Conservation (phyloP, 2,888 invertebrate genomes). For the Formica aserva region DNA sequence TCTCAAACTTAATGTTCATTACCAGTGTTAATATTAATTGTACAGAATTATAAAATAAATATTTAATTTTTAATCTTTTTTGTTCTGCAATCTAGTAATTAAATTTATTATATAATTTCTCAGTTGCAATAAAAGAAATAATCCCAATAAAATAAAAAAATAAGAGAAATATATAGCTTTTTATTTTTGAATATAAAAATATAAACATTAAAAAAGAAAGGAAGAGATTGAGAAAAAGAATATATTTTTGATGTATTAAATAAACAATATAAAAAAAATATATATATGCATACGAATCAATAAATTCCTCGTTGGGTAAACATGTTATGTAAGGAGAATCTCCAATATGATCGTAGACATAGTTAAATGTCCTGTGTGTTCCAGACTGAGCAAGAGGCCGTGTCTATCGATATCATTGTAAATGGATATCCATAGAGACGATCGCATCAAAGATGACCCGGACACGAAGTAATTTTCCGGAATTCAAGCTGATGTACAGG, state of each 20-base stretch:
- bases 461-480: slow-evolving; percentile 52
- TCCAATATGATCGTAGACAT: slow-evolving; percentile 27
- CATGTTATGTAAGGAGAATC: slow-evolving; percentile 21
- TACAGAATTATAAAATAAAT: not conserved
- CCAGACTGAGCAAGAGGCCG: slow-evolving; percentile 29
- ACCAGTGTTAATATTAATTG: not conserved
- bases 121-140: not conserved
- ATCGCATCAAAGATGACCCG: slow-evolving; percentile 56
- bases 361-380: slow-evolving; percentile 40
- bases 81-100: not conserved
- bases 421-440: slow-evolving; percentile 53
- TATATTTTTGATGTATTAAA: not conserved
- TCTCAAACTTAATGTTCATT: slow-evolving; percentile 16
- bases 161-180: not conserved
- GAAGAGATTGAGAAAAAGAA: not conserved
- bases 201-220: not conserved
- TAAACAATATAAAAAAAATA: not conserved
- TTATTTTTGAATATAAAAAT: not conserved
- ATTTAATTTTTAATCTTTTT: not conserved
- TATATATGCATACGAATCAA: slow-evolving; percentile 10
- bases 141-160: not conserved
- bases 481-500: slow-evolving; percentile 45
- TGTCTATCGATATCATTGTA: slow-evolving; percentile 52
- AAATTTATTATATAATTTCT: not conserved
- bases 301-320: slow-evolving; percentile 18